These are phyloP conservation scores for Gymnoscopelus braueri DNA, from an alignment of 2,797 vertebrate genomes.

Conservation along the genomic window DNA sequence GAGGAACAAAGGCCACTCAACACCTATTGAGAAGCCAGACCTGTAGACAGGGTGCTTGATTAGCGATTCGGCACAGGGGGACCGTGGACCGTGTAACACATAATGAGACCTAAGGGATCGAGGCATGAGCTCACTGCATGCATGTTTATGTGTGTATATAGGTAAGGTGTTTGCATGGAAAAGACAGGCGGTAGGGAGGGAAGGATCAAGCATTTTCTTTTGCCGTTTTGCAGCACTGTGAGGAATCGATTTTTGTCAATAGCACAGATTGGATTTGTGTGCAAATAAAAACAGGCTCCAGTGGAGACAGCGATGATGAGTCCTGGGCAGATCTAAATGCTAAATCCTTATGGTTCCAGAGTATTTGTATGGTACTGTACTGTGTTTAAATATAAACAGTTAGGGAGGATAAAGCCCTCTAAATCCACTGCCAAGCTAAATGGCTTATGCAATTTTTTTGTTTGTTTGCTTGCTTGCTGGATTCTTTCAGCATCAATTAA, in stretches of 20 bases:
- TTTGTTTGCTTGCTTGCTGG: slow-evolving; percentile 65
- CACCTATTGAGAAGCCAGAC: slow-evolving; percentile 75
- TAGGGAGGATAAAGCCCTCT: slow-evolving; percentile 66
- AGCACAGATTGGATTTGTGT: slow-evolving; percentile 57
- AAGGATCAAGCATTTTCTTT: slow-evolving; percentile 27
- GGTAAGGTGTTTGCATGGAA: slow-evolving; percentile 51
- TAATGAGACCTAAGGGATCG: slow-evolving; percentile 82
- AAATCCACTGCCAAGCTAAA: slow-evolving; percentile 75
- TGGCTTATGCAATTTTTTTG: slow-evolving; percentile 73
- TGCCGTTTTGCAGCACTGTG: slow-evolving; percentile 28
- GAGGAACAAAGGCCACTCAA: slow-evolving; percentile 80
- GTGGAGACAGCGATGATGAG: not conserved
- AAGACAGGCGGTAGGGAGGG: slow-evolving; percentile 17
- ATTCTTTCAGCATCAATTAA: slow-evolving; percentile 67
- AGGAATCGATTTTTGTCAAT: slow-evolving; percentile 70
- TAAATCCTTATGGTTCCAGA: slow-evolving; percentile 65
- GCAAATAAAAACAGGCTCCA: slow-evolving; percentile 37
- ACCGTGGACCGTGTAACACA: slow-evolving; percentile 80
- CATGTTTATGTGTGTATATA: not conserved
- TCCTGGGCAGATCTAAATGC: slow-evolving; percentile 42
- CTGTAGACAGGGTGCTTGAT: slow-evolving; percentile 82
- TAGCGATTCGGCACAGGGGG: slow-evolving; percentile 80
- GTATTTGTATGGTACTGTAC: slow-evolving; percentile 50
- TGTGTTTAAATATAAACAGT: slow-evolving; percentile 78
- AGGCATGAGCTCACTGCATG: slow-evolving; percentile 62